phyloP scores from a whole-genome alignment of 2,797 vertebrate species.

The Helarctos malayanus region DNA sequence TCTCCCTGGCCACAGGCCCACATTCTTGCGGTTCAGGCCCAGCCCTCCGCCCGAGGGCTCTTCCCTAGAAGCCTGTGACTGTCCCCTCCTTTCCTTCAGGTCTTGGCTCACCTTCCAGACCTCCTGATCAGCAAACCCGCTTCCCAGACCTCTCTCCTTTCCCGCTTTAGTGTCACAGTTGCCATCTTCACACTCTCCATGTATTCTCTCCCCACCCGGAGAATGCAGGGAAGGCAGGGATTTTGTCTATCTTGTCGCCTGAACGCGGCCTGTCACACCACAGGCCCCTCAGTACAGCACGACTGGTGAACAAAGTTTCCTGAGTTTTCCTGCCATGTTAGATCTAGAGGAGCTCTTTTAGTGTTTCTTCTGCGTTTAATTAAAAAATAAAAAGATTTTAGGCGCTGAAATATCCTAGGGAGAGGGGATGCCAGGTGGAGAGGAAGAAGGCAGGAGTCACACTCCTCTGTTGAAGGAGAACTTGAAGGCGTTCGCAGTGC shows the following conservation, averaged over 20 bases:
- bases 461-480: neutral
- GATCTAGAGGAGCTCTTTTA: neutral
- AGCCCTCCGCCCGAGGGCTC: neutral
- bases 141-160: neutral
- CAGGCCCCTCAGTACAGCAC: neutral
- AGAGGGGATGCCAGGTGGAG: neutral
- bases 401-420: neutral
- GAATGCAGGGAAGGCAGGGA: neutral
- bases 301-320: neutral
- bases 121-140: neutral
- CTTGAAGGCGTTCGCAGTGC: neutral
- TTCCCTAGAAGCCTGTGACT: neutral
- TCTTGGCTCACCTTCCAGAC: neutral
- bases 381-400: neutral
- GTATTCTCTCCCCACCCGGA: neutral
- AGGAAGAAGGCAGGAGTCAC: neutral
- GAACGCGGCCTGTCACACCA: neutral
- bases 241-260: neutral
- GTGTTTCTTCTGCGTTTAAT: constrained; percentile 31
- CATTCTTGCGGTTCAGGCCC: neutral
- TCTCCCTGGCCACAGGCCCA: neutral
- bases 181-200: neutral
- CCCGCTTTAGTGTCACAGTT: neutral
- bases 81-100: neutral
- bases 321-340: neutral